phyloP scores from a whole-genome alignment of 2,113 vertebrate genomes.

The Reinhardtius hippoglossoides region DNA sequence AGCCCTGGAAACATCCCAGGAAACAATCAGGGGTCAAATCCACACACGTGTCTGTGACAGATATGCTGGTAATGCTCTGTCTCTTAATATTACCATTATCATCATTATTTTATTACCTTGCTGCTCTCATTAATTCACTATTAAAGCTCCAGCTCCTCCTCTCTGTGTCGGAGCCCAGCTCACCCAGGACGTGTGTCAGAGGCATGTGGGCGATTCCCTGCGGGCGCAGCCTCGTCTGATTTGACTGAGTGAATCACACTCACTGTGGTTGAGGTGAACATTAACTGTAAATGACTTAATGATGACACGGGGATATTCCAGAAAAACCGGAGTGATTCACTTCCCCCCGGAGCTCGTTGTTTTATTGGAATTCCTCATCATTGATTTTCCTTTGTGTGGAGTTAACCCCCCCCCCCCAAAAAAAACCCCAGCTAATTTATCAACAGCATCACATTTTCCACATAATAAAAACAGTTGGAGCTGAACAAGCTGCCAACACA shows the following conservation, averaged over 20 bases:
- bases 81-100: no score
- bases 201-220: neutral
- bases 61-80: no score
- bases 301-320: conserved; percentile 11
- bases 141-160: no score
- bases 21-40: no score
- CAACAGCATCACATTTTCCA: neutral
- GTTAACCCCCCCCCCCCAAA: no score
- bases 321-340: conserved; percentile 29
- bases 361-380: neutral
- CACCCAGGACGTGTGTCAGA: conserved; percentile 84
- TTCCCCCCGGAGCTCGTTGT: neutral
- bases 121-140: no score
- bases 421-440: neutral
- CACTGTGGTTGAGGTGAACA: conserved; percentile 26
- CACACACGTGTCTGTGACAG: no score
- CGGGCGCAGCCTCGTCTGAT: neutral
- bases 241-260: conserved; percentile 8
- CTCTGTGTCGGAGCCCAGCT: no score
- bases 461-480: neutral
- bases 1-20: no score
- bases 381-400: no score
- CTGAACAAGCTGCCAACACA: no score
- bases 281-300: conserved; percentile 6
- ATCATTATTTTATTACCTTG: no score